Conservation (phyloP, 1,140 invertebrate genomes). For the Drosophila kurseongensis region DNA sequence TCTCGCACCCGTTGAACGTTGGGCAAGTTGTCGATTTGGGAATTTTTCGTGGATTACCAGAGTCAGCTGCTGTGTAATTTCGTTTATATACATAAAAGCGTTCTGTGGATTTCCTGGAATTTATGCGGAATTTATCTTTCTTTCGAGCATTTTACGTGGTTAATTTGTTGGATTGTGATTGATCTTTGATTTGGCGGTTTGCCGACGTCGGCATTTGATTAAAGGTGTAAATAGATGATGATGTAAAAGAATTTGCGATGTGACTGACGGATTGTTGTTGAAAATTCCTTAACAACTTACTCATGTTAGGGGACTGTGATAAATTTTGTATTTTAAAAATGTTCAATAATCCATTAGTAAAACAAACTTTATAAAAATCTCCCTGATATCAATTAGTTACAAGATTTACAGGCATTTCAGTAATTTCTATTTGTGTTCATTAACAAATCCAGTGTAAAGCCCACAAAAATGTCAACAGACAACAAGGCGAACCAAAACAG, state of each 20-base stretch:
- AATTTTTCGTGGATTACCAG: slow-evolving; percentile 41
- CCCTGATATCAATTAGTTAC: neutral
- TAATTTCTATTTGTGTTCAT: slow-evolving; percentile 50
- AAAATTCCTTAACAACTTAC: too few species aligned
- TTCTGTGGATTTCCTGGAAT: slow-evolving; percentile 77
- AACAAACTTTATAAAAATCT: too few species aligned
- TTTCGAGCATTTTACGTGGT: slow-evolving; percentile 4
- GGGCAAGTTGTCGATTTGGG: slow-evolving; percentile 54
- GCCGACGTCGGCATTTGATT: slow-evolving; percentile 48
- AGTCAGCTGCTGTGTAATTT: slow-evolving; percentile 49
- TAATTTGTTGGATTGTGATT: slow-evolving; percentile 63
- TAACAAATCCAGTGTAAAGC: slow-evolving; percentile 35
- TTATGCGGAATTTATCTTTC: slow-evolving; percentile 65
- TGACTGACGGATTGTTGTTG: neutral
- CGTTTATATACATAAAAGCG: slow-evolving; percentile 49
- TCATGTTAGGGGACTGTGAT: neutral
- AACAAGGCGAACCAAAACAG: slow-evolving; percentile 41
- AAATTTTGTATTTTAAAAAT: too few species aligned
- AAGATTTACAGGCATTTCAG: slow-evolving; percentile 29
- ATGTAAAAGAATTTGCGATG: slow-evolving; percentile 8
- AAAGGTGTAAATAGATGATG: slow-evolving; percentile 37
- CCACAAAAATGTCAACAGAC: slow-evolving; percentile 57
- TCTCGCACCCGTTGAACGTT: slow-evolving; percentile 34
- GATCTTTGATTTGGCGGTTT: slow-evolving; percentile 69
- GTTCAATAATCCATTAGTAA: too few species aligned